Base-by-base conservation (phyloP, 2,888 invertebrate genomes). In the Drosophila lacicola region DNA sequence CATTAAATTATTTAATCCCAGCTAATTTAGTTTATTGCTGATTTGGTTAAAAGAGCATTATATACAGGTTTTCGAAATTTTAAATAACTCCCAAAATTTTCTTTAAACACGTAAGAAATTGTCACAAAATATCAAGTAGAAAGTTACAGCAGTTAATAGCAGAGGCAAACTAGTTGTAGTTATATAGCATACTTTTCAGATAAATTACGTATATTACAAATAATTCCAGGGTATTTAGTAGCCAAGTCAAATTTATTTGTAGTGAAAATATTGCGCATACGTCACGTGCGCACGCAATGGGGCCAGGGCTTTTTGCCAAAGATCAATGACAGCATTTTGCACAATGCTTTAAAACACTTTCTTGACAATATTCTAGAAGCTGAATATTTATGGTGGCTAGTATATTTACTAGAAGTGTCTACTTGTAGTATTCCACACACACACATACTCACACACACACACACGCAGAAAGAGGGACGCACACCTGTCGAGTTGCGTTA, bases 181-280 rank as follows among this genome's bases (percentile, higher is more conserved):
- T 36, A 10, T 54, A 64, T 75, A 76, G 75, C 75, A 75, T 75
- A 75, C 75, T 75, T 75, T 68, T 76, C 3, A 44, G 75, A 56
- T 61, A 57, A 47, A 14, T 2, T 10, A 4, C 2, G 21, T 1
- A 5, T 33, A 3, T 1, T 9, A 9, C n/a, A 37, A 13, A 4
- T 19, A 8, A 2, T 39, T 42, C 55, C 50, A 76, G 76, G 75
- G 72, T 76, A 71, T 75, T 9, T 19, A 8, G 6, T 11, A 2
- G 49, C 19, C 1, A 11, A 6, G 13, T 10, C 4, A 17, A 4
- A 33, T n/a, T 34, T 14, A 41, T n/a, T 11, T 37, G 3, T 56
- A 17, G 9, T 11, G 6, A 17, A 8, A 14, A 50, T 46, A 65
- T 72, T 74, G 53, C 70, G 60, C 49, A 77, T 77, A 51, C 79